Evolutionary conservation across 2,797 vertebrate genomes (phyloP).

Genomic region (Ibycter americanus): DNA sequence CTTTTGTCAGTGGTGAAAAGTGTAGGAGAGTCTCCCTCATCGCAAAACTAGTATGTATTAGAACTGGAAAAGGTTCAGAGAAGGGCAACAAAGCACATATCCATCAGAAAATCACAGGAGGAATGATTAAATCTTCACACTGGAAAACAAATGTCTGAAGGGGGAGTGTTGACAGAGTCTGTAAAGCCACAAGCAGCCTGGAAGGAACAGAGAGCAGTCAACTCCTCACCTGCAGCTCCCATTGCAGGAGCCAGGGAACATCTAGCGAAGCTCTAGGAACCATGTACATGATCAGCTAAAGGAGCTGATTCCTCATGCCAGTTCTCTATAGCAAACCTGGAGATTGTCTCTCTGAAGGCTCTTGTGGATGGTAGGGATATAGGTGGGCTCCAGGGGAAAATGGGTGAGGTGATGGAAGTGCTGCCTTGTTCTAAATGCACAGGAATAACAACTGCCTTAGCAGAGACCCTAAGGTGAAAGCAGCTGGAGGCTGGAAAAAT

Average conservation of each 20-base stretch:
- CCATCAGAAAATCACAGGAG: neutral
- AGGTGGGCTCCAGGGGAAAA: neutral
- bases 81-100: neutral
- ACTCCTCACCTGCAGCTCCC: neutral
- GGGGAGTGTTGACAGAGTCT: neutral
- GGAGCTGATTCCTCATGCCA: neutral
- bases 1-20: neutral
- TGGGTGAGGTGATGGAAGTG: neutral
- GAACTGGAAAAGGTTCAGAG: neutral
- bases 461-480: neutral
- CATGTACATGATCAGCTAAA: neutral
- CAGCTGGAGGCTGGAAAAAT: neutral
- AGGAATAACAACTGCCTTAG: neutral
- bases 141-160: neutral
- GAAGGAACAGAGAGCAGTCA: neutral
- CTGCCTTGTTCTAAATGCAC: neutral
- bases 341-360: neutral
- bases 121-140: neutral
- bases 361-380: neutral
- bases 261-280: neutral
- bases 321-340: neutral
- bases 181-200: neutral
- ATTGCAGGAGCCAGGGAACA: neutral
- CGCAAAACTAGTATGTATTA: neutral
- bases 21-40: neutral